These are phyloP conservation scores for Dusona sp. DNA, from an alignment of 2,888 invertebrate species.

Conservation along the genomic window DNA sequence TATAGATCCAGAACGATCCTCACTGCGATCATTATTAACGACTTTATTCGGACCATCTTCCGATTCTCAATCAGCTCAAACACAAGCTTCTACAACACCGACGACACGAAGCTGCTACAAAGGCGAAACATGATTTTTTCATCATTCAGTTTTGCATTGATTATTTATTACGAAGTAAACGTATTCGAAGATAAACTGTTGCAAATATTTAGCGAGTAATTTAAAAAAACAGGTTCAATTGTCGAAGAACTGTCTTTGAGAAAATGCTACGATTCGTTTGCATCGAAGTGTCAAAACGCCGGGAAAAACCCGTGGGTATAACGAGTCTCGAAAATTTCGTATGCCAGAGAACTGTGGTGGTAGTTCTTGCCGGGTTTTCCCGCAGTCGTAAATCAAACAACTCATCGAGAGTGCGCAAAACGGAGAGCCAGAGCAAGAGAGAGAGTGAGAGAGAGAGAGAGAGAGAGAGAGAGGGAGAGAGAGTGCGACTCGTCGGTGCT, in stretches of 20 bases:
- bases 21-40: conserved; percentile 75
- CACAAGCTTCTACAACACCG: not conserved
- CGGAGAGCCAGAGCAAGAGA: not conserved
- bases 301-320: conserved; percentile 41
- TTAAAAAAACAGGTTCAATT: not conserved
- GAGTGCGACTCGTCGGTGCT: conserved; percentile 8
- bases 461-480: conserved; percentile 12
- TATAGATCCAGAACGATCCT: conserved; percentile 23
- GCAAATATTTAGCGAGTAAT: not conserved
- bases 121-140: not conserved
- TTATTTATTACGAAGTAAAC: not conserved
- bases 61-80: conserved; percentile 6
- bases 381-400: conserved; percentile 60
- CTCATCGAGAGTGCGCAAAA: conserved; percentile 29
- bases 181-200: not conserved
- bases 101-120: too few relatives aligned
- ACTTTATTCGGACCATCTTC: conserved; percentile 73
- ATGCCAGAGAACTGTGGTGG: not conserved
- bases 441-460: conserved; percentile 12
- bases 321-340: conserved; percentile 16
- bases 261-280: not conserved
- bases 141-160: not conserved
- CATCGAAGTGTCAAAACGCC: conserved; percentile 1
- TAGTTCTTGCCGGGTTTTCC: conserved; percentile 55
- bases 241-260: not conserved